These are phyloP conservation scores for Sitophilus oryzae DNA, from an alignment of 1,140 invertebrate species.

Conservation along the genomic window DNA sequence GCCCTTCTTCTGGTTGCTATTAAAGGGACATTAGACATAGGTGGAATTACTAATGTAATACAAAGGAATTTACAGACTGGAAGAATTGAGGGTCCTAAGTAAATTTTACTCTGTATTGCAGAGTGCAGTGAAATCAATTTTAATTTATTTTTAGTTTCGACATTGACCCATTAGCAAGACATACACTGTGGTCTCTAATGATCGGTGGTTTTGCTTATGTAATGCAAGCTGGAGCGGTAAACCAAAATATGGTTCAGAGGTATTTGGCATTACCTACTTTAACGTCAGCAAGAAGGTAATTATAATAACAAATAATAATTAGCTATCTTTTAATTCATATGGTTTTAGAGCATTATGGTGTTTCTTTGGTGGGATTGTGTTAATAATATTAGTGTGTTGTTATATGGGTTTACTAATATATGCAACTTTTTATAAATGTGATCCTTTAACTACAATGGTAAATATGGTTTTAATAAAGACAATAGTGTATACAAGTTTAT, in stretches of 20 bases:
- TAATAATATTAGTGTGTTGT: slow-evolving; percentile 55
- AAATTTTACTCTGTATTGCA: slow-evolving; percentile 29
- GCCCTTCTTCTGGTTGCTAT: slow-evolving; percentile 74
- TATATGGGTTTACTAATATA: slow-evolving; percentile 79
- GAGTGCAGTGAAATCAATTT: slow-evolving; percentile 1
- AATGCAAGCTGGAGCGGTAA: slow-evolving; percentile 73
- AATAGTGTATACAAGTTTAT: not conserved
- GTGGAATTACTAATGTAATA: slow-evolving; percentile 67
- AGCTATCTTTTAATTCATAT: slow-evolving; percentile 17
- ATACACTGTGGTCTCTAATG: slow-evolving; percentile 69
- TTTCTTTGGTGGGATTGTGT: slow-evolving; percentile 57
- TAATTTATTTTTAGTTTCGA: slow-evolving; percentile 51
- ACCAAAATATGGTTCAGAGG: slow-evolving; percentile 77
- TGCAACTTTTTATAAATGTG: slow-evolving; percentile 77
- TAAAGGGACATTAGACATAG: slow-evolving; percentile 72
- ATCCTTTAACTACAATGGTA: slow-evolving; percentile 73
- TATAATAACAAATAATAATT: slow-evolving; percentile 18
- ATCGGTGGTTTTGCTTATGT: slow-evolving; percentile 78
- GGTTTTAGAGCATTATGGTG: slow-evolving; percentile 62
- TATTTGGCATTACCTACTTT: slow-evolving; percentile 67
- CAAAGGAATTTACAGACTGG: slow-evolving; percentile 61
- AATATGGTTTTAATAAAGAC: not conserved
- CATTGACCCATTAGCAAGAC: slow-evolving; percentile 61
- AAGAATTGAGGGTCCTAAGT: slow-evolving; percentile 73
- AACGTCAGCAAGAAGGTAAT: slow-evolving; percentile 60